Evolutionary conservation across 2,888 invertebrate genomes (phyloP).

Genomic region (Syritta pipiens): DNA sequence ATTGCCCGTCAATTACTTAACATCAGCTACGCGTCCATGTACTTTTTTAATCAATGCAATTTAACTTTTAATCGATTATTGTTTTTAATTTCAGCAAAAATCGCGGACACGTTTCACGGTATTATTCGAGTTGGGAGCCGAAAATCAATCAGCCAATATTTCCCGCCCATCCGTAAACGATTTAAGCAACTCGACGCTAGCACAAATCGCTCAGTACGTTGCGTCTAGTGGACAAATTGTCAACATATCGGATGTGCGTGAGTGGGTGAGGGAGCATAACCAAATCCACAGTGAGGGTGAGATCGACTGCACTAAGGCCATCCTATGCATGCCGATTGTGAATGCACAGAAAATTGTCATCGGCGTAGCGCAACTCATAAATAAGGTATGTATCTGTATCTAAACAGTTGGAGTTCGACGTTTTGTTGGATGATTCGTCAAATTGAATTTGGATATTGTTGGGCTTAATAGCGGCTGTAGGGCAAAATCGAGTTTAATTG

Average conservation of each 20-base stretch:
- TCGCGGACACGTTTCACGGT: conserved; percentile 87
- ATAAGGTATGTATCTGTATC: conserved; percentile 91
- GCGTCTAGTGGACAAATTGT: conserved; percentile 92
- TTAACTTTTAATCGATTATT: background rate
- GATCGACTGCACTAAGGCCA: conserved; percentile 86
- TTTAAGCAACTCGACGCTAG: conserved; percentile 86
- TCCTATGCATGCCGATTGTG: conserved; percentile 95
- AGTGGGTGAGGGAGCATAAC: conserved; percentile 87
- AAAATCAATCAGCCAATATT: conserved; percentile 84
- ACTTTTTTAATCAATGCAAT: background rate
- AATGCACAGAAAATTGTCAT: conserved; percentile 93
- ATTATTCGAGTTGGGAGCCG: conserved; percentile 90
- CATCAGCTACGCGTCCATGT: background rate
- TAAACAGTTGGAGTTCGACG: background rate
- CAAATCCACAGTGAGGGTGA: conserved; percentile 82
- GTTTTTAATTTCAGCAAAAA: conserved; percentile 73
- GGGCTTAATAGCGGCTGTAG: no score
- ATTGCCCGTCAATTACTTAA: background rate
- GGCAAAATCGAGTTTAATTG: no score
- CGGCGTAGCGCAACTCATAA: conserved; percentile 94
- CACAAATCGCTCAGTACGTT: conserved; percentile 92
- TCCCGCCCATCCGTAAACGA: conserved; percentile 83
- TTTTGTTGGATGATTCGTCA: background rate
- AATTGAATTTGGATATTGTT: background rate
- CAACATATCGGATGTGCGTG: conserved; percentile 92